Conservation (phyloP, 2,888 invertebrate species). For the Tridacna gigas region DNA sequence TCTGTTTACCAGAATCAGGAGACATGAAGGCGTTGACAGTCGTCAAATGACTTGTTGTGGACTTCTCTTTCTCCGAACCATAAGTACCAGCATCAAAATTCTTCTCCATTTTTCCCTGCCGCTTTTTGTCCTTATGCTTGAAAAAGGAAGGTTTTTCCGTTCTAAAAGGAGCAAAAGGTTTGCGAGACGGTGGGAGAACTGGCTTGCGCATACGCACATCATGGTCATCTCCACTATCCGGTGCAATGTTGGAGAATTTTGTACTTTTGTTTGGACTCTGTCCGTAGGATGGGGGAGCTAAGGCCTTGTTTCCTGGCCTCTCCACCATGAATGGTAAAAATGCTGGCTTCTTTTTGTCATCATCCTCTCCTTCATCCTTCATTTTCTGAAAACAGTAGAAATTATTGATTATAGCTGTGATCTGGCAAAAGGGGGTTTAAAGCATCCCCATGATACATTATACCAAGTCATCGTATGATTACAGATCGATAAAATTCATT, state of each 20-base stretch:
- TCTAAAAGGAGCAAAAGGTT: slow-evolving; percentile 1
- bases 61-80: not conserved
- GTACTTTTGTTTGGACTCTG: slow-evolving; percentile 8
- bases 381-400: not conserved
- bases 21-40: slow-evolving; percentile 6
- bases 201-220: not conserved
- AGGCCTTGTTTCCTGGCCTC: not conserved
- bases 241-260: slow-evolving; percentile 1
- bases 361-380: slow-evolving; percentile 10
- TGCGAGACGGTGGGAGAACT: not conserved
- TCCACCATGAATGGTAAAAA: slow-evolving; percentile 25
- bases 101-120: not conserved
- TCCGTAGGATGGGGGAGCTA: slow-evolving; percentile 8
- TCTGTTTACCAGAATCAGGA: not conserved
- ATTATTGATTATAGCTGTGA: not conserved
- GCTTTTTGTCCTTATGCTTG: slow-evolving; percentile 2
- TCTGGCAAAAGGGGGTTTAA: too few relatives aligned
- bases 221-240: not conserved
- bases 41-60: not conserved
- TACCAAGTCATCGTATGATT: too few relatives aligned
- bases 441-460: too few relatives aligned
- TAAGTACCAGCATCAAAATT: not conserved
- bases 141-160: not conserved
- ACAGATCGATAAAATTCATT: too few relatives aligned
- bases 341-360: slow-evolving; percentile 11